Conservation (phyloP, 2,888 invertebrate species). For the Agapostemon virescens region DNA sequence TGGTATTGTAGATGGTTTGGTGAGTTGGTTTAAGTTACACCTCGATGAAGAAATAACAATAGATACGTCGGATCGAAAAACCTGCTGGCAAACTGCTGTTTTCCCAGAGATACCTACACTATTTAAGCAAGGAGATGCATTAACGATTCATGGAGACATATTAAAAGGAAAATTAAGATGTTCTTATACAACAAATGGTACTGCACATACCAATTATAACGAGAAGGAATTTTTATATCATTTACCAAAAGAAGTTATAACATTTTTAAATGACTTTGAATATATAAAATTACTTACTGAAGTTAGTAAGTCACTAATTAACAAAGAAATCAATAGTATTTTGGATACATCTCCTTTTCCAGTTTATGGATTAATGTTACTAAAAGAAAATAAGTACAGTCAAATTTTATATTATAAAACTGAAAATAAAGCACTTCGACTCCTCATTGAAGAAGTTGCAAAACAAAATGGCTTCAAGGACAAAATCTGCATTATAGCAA, state of each 20-base stretch:
- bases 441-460: slow-evolving; percentile 81
- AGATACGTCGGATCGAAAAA: slow-evolving; percentile 83
- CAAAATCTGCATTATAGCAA: slow-evolving; percentile 79
- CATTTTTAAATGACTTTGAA: slow-evolving; percentile 78
- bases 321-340: slow-evolving; percentile 73
- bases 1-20: slow-evolving; percentile 85
- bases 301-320: slow-evolving; percentile 77
- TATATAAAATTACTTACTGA: slow-evolving; percentile 80
- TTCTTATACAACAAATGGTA: slow-evolving; percentile 74
- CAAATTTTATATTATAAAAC: slow-evolving; percentile 80
- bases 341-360: slow-evolving; percentile 85
- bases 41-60: slow-evolving; percentile 84
- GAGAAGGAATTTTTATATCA: slow-evolving; percentile 79
- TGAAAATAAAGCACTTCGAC: slow-evolving; percentile 77
- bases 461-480: slow-evolving; percentile 79
- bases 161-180: slow-evolving; percentile 69
- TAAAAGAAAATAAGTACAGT: slow-evolving; percentile 81
- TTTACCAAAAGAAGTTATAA: slow-evolving; percentile 72
- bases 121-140: slow-evolving; percentile 54
- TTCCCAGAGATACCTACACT: slow-evolving; percentile 80
- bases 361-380: slow-evolving; percentile 83
- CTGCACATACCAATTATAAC: slow-evolving; percentile 69
- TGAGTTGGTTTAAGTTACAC: slow-evolving; percentile 88
- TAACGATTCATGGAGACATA: slow-evolving; percentile 66
- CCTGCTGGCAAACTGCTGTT: slow-evolving; percentile 91